Base-by-base conservation (phyloP, 2,797 vertebrate species). In the Enteromius thamalakanensis region DNA sequence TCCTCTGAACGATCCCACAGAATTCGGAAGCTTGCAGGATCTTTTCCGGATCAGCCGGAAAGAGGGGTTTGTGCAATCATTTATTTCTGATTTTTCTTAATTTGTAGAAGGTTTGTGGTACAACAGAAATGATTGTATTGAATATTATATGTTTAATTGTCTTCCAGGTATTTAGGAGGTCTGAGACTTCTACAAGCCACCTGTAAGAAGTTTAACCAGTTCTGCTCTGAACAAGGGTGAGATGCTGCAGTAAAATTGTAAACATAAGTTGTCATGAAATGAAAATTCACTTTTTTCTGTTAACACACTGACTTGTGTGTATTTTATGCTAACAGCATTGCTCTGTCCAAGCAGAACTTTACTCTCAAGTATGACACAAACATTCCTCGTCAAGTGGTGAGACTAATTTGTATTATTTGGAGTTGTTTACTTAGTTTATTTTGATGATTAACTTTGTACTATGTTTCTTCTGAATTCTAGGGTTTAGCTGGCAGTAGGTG, bases 131-230 rank as follows among this genome's bases (percentile, higher is more conserved):
- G 3, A 29, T 76, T 23, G n/a, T 6, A 6, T 19, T 23, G 17
- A 42, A 9, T 68, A n/a, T n/a, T 47, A 29, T 76, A 45, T 0
- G 12, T 58, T 29, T 21, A 19, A 60, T 69, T 68, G 1, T 42
- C n/a, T 45, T 47, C 4, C 60, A 96, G 96, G 34, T 96, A 96
- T 81, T 88, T 96, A 77, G 96, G 96, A 82, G 96, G 96, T 45
- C 92, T 96, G 42, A 91, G 96, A 68, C 89, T 96, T 51, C 90
- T 96, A 37, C 96, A 96, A 89, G 95, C 95, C 0, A 96, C 96
- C 1, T 96, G 95, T 81, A 96, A 96, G 90, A 96, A 95, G 91
- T 96, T 96, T 89, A 95, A 95, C 89, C 95, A 96, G 88, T 96
- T 95, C 89, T 96, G 96, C 90, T 95, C 94, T 84, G 94, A 94